Percentiles rank a stretch among this genome's conserved stretches.
phyloP scores from a whole-genome alignment of 2,797 vertebrate genomes.

The Myotis daubentonii region DNA sequence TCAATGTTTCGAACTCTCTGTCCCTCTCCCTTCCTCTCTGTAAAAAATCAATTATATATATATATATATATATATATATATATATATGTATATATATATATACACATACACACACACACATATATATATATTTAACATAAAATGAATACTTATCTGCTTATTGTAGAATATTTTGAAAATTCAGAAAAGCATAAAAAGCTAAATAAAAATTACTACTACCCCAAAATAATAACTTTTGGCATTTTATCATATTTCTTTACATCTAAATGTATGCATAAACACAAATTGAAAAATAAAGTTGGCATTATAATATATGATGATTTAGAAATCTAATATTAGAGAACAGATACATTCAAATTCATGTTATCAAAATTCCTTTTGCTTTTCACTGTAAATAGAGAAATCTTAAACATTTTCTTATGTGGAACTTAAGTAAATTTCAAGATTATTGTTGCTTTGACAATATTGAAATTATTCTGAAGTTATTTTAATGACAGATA shows the following conservation, averaged over 20 bases:
- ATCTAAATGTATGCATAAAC: background rate
- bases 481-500: constrained; percentile 50
- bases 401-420: constrained; percentile 51
- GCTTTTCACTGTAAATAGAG: constrained; percentile 58
- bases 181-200: constrained; percentile 37
- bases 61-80: too few species aligned
- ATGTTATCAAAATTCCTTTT: constrained; percentile 70
- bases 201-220: background rate
- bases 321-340: constrained; percentile 43
- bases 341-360: constrained; percentile 73
- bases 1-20: too few species aligned
- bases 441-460: constrained; percentile 78
- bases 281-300: constrained; percentile 40
- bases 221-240: background rate
- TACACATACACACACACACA: too few species aligned
- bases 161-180: constrained; percentile 38
- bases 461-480: constrained; percentile 74
- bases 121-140: background rate
- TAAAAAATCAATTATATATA: too few species aligned
- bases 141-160: constrained; percentile 26
- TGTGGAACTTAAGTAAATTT: constrained; percentile 66
- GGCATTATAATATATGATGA: background rate
- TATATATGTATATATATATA: too few species aligned
- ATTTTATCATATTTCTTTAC: constrained; percentile 44
- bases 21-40: too few species aligned